A percentile compares a stretch with the other conserved stretches of the same genome.
Conservation (phyloP, 2,888 invertebrate genomes). For the Apamea epomidion region DNA sequence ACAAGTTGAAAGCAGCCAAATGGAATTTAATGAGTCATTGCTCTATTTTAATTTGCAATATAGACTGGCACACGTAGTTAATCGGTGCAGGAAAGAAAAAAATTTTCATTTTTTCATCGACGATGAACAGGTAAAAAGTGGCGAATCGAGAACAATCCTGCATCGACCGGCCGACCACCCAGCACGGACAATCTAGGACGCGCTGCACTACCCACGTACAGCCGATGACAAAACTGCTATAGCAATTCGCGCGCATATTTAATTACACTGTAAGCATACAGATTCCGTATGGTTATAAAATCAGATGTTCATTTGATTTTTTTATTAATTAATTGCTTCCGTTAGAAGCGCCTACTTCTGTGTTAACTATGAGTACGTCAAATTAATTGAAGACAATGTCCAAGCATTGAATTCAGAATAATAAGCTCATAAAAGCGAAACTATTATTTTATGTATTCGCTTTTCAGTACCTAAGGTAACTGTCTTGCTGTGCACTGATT, state of each 20-base stretch:
- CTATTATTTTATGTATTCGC: conserved; percentile 75
- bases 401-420: conserved; percentile 58
- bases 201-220: conserved; percentile 55
- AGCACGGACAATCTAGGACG: conserved; percentile 72
- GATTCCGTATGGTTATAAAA: conserved; percentile 22
- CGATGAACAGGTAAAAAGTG: conserved; percentile 71
- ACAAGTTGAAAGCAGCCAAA: conserved; percentile 55
- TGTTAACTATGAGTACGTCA: conserved; percentile 49
- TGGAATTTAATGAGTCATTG: conserved; percentile 70
- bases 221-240: conserved; percentile 55
- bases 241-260: conserved; percentile 43
- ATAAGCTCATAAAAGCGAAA: conserved; percentile 76
- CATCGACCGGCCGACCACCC: conserved; percentile 70
- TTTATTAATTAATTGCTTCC: conserved; percentile 26
- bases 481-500: conserved; percentile 86
- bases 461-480: conserved; percentile 80
- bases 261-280: conserved; percentile 36
- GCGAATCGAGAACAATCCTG: conserved; percentile 73
- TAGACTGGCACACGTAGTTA: conserved; percentile 62
- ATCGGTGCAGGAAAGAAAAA: conserved; percentile 69
- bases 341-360: conserved; percentile 33
- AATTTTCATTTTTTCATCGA: conserved; percentile 70
- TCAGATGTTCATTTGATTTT: conserved; percentile 10
- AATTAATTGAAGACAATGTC: conserved; percentile 55
- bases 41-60: conserved; percentile 72